Evolutionary conservation across 2,113 vertebrate species (phyloP).

Genomic region (Bagarius yarrelli): DNA sequence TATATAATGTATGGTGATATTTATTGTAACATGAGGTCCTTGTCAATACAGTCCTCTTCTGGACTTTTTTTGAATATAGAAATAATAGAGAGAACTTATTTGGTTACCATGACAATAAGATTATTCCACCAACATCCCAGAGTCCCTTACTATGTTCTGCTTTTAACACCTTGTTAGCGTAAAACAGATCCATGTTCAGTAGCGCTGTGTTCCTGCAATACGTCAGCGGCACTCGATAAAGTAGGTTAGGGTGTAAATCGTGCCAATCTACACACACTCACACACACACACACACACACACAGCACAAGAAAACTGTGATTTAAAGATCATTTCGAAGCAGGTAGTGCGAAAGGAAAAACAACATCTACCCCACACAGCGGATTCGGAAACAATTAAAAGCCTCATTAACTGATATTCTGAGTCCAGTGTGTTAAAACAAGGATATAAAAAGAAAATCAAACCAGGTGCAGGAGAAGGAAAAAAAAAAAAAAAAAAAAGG

Average conservation of each 20-base stretch:
- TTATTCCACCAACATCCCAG: too few species aligned
- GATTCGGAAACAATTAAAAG: neutral
- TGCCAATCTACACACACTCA: constrained; percentile 15
- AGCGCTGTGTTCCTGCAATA: neutral
- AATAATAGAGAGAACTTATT: too few species aligned
- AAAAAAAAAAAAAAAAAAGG: neutral
- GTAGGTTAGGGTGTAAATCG: neutral
- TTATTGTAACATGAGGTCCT: too few species aligned
- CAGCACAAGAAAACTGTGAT: neutral
- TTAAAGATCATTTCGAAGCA: neutral
- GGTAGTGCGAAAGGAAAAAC: neutral
- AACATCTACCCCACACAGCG: neutral
- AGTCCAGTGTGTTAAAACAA: neutral
- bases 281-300: neutral
- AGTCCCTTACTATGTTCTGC: neutral
- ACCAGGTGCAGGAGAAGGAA: neutral
- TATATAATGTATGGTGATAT: too few species aligned
- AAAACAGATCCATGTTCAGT: neutral
- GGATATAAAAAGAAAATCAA: neutral
- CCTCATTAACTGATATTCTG: neutral
- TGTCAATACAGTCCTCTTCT: too few species aligned
- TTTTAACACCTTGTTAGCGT: neutral
- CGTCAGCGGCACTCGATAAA: neutral
- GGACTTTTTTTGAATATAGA: too few species aligned
- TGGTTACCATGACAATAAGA: too few species aligned